Conservation (phyloP, 2,113 vertebrate genomes). For the Vicugna pacos region DNA sequence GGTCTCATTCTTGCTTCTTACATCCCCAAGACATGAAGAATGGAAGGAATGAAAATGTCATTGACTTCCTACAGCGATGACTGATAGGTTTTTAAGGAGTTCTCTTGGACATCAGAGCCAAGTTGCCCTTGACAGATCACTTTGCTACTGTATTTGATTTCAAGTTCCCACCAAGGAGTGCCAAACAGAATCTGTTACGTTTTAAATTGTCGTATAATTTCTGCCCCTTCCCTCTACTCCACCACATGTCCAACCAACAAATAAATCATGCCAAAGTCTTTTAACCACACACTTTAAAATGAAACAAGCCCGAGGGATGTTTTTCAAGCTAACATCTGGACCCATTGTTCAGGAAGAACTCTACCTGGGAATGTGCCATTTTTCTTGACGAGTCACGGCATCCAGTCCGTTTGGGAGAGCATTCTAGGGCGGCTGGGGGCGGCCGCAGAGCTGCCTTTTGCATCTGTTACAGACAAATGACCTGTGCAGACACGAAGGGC, state of each 20-base stretch:
- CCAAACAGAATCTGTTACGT: constrained; percentile 76
- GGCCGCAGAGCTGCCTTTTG: not conserved
- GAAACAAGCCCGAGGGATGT: constrained; percentile 33
- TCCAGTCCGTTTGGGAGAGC: not conserved
- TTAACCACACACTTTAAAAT: constrained; percentile 73
- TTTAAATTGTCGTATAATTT: constrained; percentile 76
- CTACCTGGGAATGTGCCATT: constrained; percentile 6
- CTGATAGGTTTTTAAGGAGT: constrained; percentile 78
- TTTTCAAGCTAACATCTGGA: constrained; percentile 72
- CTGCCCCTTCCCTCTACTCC: constrained; percentile 52
- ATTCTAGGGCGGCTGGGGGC: not conserved
- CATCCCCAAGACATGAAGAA: constrained; percentile 74
- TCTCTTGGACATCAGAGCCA: constrained; percentile 73
- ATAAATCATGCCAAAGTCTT: constrained; percentile 57
- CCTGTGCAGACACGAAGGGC: not conserved
- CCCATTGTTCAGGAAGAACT: constrained; percentile 51
- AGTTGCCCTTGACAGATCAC: constrained; percentile 81
- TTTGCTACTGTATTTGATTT: constrained; percentile 86
- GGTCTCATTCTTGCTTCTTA: constrained; percentile 58
- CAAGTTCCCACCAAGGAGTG: constrained; percentile 73
- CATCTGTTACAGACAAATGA: not conserved
- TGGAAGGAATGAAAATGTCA: constrained; percentile 77
- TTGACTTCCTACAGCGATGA: constrained; percentile 74
- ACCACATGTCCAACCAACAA: constrained; percentile 23
- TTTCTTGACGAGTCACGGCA: constrained; percentile 42